Conservation (phyloP, 1,140 invertebrate species). For the Frieseomelitta varia region DNA sequence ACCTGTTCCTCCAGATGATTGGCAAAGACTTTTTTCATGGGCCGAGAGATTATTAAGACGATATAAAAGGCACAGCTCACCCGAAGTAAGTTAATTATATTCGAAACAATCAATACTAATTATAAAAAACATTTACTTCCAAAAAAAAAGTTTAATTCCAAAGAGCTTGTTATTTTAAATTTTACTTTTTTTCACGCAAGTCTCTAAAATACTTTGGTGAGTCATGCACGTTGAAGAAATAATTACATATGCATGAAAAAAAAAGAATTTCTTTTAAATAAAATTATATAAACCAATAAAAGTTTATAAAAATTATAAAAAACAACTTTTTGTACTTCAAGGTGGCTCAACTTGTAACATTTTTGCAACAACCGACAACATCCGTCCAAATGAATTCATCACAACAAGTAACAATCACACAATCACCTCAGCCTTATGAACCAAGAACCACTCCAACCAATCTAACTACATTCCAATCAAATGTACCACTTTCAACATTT, state of each 20-base stretch:
- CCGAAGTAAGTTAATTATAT: constrained; percentile 76
- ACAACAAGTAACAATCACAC: constrained; percentile 64
- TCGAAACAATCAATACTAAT: constrained; percentile 12
- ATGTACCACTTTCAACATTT: constrained; percentile 76
- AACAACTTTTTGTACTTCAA: constrained; percentile 64
- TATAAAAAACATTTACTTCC: no score
- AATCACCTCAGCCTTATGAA: constrained; percentile 68
- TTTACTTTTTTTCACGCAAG: constrained; percentile 74
- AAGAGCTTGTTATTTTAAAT: constrained; percentile 43
- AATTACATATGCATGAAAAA: neutral
- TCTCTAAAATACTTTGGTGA: constrained; percentile 78
- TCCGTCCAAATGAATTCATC: constrained; percentile 63
- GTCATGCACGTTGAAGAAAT: constrained; percentile 51
- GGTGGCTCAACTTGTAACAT: constrained; percentile 86
- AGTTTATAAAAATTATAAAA: neutral
- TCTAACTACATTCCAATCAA: constrained; percentile 79
- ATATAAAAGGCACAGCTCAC: constrained; percentile 86
- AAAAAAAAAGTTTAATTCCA: neutral
- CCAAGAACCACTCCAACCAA: constrained; percentile 74
- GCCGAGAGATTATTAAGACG: constrained; percentile 87
- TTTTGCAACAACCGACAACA: constrained; percentile 83
- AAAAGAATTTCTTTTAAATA: neutral
- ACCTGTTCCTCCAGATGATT: constrained; percentile 88
- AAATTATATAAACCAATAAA: neutral
- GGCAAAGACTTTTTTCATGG: constrained; percentile 88